Evolutionary conservation across 2,113 vertebrate genomes (phyloP).

Genomic region (Lota lota): DNA sequence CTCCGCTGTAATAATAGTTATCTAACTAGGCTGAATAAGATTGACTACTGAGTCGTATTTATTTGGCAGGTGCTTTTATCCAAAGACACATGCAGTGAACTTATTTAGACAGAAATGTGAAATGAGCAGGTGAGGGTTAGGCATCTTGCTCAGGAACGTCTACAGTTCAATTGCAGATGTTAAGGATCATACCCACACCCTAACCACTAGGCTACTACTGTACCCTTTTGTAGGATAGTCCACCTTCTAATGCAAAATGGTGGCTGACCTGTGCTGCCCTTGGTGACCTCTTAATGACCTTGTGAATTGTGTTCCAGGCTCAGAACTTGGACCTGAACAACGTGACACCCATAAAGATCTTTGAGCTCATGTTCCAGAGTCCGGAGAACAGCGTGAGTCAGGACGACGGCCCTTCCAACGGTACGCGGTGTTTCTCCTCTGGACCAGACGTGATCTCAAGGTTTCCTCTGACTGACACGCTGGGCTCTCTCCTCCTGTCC

Average conservation of each 20-base stretch:
- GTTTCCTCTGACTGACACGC: background rate
- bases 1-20: background rate
- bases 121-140: too few relatives aligned
- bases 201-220: too few relatives aligned
- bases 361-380: slow-evolving; percentile 97
- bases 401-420: slow-evolving; percentile 81
- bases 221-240: too few relatives aligned
- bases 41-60: background rate
- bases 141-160: background rate
- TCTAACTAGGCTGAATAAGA: too few relatives aligned
- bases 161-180: too few relatives aligned
- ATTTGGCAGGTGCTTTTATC: too few relatives aligned
- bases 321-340: slow-evolving; percentile 88
- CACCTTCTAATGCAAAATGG: too few relatives aligned
- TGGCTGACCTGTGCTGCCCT: too few relatives aligned
- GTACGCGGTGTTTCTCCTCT: slow-evolving; percentile 60
- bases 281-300: background rate
- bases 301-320: slow-evolving; percentile 60
- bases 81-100: too few relatives aligned
- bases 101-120: too few relatives aligned
- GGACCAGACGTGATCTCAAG: background rate
- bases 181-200: too few relatives aligned
- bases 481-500: background rate
- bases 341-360: slow-evolving; percentile 89
- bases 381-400: slow-evolving; percentile 83